Evolutionary conservation across 2,888 invertebrate genomes (phyloP), one percentile per base, ranked within the genome.

Genomic region (Phymatocera aterrima): DNA sequence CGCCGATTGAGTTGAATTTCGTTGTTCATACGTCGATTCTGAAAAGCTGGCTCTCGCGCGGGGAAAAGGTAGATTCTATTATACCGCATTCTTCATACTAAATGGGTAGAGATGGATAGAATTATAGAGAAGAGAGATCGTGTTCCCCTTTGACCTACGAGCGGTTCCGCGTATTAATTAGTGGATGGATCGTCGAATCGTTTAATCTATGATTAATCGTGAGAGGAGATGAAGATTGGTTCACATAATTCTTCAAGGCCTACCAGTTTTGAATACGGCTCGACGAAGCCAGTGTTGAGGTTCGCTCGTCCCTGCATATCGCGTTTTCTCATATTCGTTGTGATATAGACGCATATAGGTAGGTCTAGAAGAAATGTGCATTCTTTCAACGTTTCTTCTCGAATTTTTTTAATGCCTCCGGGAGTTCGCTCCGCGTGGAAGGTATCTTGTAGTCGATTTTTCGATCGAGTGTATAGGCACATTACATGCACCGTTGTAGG

Each of bases 171-270:
- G 68, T 68, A 68, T 46, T 68, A 68, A 68, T 68, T 68, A 68
- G 46, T 68, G 61, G 68, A 46, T 68, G 28, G 72, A 72, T 72
- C 72, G 72, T 54, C 51, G 72, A 48, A 72, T 72, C 72, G 72
- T 48, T 72, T 51, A 72, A 72, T 72, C 72, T 34, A 34, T 51
- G 72, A 72, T 51, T 72, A 72, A 72, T 51, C 51, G 51, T 72
- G 68, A 72, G 40, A 75, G 75, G 28, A 75, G 54, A 24, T 12
- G 57, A 75, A 75, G 88, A 88, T 90, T 89, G 89, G 89, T 89
- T 90, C 88, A 88, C 89, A 90, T 90, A 89, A 90, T 90, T 90
- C 84, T 86, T 89, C 90, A 90, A 90, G 90, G 90, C 86, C 90
- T 90, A 89, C 89, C 90, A 88, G 88, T 90, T 89, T 90, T 87